Evolutionary conservation across 2,113 vertebrate genomes (phyloP).

Genomic region (Poicephalus meyeri): DNA sequence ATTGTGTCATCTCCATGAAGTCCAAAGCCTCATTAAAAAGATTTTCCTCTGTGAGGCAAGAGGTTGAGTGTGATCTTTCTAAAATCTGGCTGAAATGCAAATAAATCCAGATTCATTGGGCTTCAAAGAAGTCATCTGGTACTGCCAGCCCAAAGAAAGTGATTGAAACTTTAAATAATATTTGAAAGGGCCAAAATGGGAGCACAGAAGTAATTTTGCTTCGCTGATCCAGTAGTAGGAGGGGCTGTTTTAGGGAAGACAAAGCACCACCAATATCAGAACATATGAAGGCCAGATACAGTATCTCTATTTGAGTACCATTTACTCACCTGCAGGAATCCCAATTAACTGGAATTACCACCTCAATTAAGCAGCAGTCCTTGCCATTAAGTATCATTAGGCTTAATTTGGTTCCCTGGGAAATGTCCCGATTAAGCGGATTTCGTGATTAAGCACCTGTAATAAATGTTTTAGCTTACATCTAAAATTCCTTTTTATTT

Average conservation of each 20-base stretch:
- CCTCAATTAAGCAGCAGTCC: constrained; percentile 71
- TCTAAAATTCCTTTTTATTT: constrained; percentile 52
- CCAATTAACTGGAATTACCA: constrained; percentile 73
- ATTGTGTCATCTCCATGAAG: not conserved
- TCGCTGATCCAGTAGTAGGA: constrained; percentile 41
- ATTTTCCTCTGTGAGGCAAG: not conserved
- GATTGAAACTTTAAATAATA: constrained; percentile 6
- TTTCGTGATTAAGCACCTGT: constrained; percentile 66
- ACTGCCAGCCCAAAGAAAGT: not conserved
- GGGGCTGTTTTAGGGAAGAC: constrained; percentile 37
- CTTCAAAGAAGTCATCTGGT: not conserved
- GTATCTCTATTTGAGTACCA: constrained; percentile 63
- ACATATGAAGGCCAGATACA: constrained; percentile 52
- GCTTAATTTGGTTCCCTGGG: constrained; percentile 76
- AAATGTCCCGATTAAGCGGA: constrained; percentile 67
- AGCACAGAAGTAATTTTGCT: constrained; percentile 32
- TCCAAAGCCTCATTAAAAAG: not conserved
- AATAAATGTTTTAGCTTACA: constrained; percentile 69
- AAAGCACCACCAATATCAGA: constrained; percentile 39
- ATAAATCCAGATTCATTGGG: not conserved
- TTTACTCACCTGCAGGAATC: constrained; percentile 71
- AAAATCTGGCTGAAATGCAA: not conserved
- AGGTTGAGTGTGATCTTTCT: not conserved
- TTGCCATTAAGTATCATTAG: constrained; percentile 71
- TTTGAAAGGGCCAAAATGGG: constrained; percentile 35